phyloP scores from a whole-genome alignment of 2,113 vertebrate species.

The Oncorhynchus tshawytscha region DNA sequence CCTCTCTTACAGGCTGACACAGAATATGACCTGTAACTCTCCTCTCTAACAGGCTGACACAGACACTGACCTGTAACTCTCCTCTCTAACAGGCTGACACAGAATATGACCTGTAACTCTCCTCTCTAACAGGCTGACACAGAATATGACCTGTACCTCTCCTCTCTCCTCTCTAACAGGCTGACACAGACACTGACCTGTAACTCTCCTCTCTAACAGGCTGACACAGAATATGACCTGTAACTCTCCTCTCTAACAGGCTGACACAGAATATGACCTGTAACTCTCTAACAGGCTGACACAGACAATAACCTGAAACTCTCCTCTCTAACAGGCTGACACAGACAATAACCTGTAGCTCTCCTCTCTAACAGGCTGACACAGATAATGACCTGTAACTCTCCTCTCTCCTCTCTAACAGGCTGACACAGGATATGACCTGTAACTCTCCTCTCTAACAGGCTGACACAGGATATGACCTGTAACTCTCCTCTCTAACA shows the following conservation, averaged over 20 bases:
- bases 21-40: constrained; percentile 82
- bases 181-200: constrained; percentile 88
- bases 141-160: constrained; percentile 79
- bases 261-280: constrained; percentile 88
- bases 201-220: too few relatives aligned
- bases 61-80: constrained; percentile 82
- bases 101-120: constrained; percentile 82
- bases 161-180: constrained; percentile 63
- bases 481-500: constrained; percentile 46
- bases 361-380: constrained; percentile 76
- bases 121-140: constrained; percentile 75
- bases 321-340: constrained; percentile 75
- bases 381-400: constrained; percentile 82
- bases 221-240: too few relatives aligned
- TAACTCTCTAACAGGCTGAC: constrained; percentile 74
- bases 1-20: constrained; percentile 76
- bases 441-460: constrained; percentile 56
- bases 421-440: constrained; percentile 89
- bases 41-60: constrained; percentile 75
- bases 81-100: constrained; percentile 76
- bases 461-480: constrained; percentile 73
- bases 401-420: constrained; percentile 48
- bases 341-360: constrained; percentile 82
- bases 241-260: constrained; percentile 64
- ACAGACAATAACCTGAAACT: constrained; percentile 82